phyloP scores from a whole-genome alignment of 1,140 invertebrate genomes.

The Drosophila santomea region DNA sequence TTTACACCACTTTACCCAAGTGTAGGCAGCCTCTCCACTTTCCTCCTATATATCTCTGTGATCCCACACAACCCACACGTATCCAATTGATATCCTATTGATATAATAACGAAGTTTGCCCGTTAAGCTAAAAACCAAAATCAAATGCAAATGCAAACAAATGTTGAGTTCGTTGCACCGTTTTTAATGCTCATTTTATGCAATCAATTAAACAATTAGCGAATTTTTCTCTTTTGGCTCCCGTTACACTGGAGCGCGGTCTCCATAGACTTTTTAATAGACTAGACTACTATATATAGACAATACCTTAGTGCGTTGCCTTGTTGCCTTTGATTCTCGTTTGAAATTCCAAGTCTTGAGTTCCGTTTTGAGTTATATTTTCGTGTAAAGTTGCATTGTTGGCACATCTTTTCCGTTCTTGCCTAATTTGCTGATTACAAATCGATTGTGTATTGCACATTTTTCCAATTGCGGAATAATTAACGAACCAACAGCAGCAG shows the following conservation, averaged over 20 bases:
- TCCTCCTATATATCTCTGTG: conserved; percentile 25
- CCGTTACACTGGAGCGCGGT: conserved; percentile 14
- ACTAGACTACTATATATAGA: conserved; percentile 35
- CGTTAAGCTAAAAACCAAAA: conserved; percentile 38
- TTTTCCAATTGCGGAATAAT: conserved; percentile 39
- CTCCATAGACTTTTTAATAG: conserved; percentile 40
- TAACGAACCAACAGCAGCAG: conserved; percentile 28
- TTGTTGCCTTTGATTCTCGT: conserved; percentile 47
- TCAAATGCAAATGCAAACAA: conserved; percentile 41
- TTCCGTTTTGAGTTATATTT: conserved; percentile 39
- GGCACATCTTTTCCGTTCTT: conserved; percentile 51
- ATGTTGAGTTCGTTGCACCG: conserved; percentile 53
- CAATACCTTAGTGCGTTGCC: conserved; percentile 52
- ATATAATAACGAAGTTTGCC: conserved; percentile 35
- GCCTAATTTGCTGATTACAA: conserved; percentile 56
- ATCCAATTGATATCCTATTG: conserved; percentile 3
- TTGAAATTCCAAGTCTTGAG: conserved; percentile 44
- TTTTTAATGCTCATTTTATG: conserved; percentile 55
- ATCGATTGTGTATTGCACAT: conserved; percentile 44
- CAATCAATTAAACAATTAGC: conserved; percentile 51
- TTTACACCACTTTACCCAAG: conserved; percentile 8
- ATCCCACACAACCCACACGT: conserved; percentile 12
- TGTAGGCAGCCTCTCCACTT: conserved; percentile 28
- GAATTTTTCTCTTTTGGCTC: conserved; percentile 31
- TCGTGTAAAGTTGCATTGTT: conserved; percentile 55